Base-by-base conservation (phyloP, 1,140 invertebrate species). In the Drosophila tani region DNA sequence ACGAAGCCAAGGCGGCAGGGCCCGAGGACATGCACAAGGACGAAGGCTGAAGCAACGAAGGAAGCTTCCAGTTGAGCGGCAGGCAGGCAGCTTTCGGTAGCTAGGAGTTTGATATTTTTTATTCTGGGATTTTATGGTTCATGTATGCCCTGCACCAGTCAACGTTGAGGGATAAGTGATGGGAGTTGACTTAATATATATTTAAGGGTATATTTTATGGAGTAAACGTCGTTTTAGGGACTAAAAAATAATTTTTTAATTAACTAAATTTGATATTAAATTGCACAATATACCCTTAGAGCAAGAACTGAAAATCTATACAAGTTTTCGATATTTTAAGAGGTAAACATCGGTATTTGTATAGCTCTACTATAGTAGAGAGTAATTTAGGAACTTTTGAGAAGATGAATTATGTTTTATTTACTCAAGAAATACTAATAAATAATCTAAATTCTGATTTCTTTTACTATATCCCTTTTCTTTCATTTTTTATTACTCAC, bases 11-110 rank as follows among this genome's bases (percentile, higher is more conserved):
- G 53, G 45, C 38, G 32, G 32, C 32, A 32, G 50, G 38, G 38
- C 58, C 57, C 45, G 63, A 75, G 60, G 55, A 55, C 49, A 60
- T 51, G 74, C 56, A 65, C 59, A 65, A 81, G 67, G 81, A 73
- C 66, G 77, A 76, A 67, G 71, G 29, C 66, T 35, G 50, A 55
- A 40, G 45, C 51, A 57, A 29, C 65, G 53, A 80, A 60, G 24
- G 53, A 60, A 62, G 57, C 71, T 40, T 47, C 70, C 70, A 43
- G 43, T 15, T 19, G 35, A 57, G 68, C 58, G 24, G 32, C 32
- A 9, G 29, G 27, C 32, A n/a, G n/a, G n/a, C n/a, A n/a, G n/a
- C n/a, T n/a, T n/a, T n/a, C n/a, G n/a, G n/a, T 27, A 17, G 29
- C 24, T 59, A 24, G 35, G 35, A 57, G 19, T 43, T 50, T 38